These are phyloP conservation scores for Sardina pilchardus DNA, from an alignment of 2,113 vertebrate genomes.

Conservation along the genomic window DNA sequence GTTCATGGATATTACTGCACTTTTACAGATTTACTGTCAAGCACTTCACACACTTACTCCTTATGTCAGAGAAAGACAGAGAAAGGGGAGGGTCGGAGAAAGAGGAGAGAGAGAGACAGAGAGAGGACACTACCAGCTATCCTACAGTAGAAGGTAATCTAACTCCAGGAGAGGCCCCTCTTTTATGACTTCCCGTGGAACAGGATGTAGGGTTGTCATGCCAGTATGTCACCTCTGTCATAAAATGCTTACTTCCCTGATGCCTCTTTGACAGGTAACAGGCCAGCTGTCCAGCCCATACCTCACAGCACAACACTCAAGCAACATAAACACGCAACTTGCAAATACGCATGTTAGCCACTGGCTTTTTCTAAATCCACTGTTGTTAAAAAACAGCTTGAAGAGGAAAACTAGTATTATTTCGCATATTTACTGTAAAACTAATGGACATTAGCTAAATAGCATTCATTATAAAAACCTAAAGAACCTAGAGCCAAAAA, in stretches of 20 bases:
- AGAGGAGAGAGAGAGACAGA: not conserved
- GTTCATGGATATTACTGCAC: not conserved
- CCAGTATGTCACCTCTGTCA: not conserved
- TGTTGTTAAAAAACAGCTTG: not conserved
- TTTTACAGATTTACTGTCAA: not conserved
- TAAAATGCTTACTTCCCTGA: slow-evolving; percentile 11
- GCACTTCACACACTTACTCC: not conserved
- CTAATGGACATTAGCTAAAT: not conserved
- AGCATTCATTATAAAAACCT: not conserved
- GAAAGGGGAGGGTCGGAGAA: not conserved
- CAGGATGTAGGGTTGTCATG: not conserved
- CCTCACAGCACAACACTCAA: not conserved
- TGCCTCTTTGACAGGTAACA: not conserved
- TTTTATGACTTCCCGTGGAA: not conserved
- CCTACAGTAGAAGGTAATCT: not conserved
- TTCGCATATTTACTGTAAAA: not conserved
- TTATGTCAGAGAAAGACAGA: not conserved
- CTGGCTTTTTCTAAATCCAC: not conserved
- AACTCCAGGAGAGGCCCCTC: slow-evolving; percentile 3
- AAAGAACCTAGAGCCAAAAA: not conserved
- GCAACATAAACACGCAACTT: not conserved
- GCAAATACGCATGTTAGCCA: not conserved
- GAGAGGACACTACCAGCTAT: not conserved
- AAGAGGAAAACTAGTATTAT: not conserved
- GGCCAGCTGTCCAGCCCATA: not conserved